Base-by-base conservation (phyloP, 2,888 invertebrate species). In the Lydus trimaculatus region DNA sequence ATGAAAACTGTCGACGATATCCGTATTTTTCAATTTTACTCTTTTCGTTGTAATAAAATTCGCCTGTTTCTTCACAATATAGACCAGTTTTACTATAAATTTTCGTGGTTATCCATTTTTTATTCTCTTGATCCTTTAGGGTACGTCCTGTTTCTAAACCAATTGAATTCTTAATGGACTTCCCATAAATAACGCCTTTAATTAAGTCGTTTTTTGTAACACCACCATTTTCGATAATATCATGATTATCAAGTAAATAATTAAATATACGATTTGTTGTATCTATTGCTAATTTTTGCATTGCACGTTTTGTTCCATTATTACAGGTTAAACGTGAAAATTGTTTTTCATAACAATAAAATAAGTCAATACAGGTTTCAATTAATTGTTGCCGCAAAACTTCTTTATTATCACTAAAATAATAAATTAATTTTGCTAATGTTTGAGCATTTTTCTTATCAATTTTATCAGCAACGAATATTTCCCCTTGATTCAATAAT, bases 361-460 rank as follows among this genome's bases (percentile, higher is more conserved):
- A 74, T 56, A 74, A 36, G 23, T 73, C 73, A 2, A 67, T 23
- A 9, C 71, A 66, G 9, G 72, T 64, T 25, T 73, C 62, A 15
- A 74, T 71, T 17, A 74, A 28, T 15, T 61, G 58, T 58, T 67
- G 67, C 23, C 73, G 64, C 2, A 75, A 58, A 11, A n/a, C 17
- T 36, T 71, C 58, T 61, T 68, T 70, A 36, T 75, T 69, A 52
- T 75, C 73, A 33, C 71, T 71, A 62, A 67, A 75, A 64, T 72
- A 70, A 48, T 72, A 73, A 1, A 75, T 68, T 13, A 75, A 39
- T 43, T 72, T 69, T 0, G 75, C 71, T 17, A 75, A 43, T 15
- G 43, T 67, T 61, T 61, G 66, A 0, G 75, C 70, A 63, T 73
- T 72, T 20, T 69, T 73, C 60, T 75, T 70, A 48, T 75, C 72